phyloP scores from a whole-genome alignment of 2,797 vertebrate genomes.

The Tachyglossus aculeatus region DNA sequence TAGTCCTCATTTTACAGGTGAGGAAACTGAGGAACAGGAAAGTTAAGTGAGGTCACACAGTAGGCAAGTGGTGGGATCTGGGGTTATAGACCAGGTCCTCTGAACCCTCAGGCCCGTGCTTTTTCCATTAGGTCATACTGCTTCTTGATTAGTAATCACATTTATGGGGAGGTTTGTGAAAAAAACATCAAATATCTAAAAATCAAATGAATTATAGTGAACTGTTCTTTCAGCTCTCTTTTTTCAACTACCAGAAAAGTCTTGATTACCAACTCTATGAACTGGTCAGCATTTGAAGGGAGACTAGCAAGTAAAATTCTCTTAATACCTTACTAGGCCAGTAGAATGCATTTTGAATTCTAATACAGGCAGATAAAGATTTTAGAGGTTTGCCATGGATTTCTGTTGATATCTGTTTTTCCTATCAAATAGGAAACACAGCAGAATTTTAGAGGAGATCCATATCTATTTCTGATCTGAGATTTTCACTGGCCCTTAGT shows the following conservation, averaged over 20 bases:
- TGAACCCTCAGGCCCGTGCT: too few relatives aligned
- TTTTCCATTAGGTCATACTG: too few relatives aligned
- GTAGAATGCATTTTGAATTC: slow-evolving; percentile 21
- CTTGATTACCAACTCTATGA: neutral
- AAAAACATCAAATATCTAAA: neutral
- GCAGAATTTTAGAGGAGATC: slow-evolving; percentile 13
- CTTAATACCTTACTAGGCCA: neutral
- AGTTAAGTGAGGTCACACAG: too few relatives aligned
- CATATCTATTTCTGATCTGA: neutral
- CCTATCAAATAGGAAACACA: slow-evolving; percentile 7
- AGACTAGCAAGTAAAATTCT: neutral
- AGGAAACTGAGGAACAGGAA: too few relatives aligned
- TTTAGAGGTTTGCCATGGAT: slow-evolving; percentile 19
- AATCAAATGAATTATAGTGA: neutral
- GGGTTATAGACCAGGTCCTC: too few relatives aligned
- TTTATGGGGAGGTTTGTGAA: neutral
- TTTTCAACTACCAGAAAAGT: neutral
- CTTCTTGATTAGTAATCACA: neutral
- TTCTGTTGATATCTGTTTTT: slow-evolving; percentile 19
- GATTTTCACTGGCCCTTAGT: neutral
- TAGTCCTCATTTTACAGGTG: too few relatives aligned
- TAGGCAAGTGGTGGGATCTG: too few relatives aligned
- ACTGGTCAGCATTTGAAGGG: neutral
- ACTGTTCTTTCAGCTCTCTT: slow-evolving; percentile 3
- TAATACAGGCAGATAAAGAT: slow-evolving; percentile 7